Percentiles rank a stretch among this genome's conserved stretches.
Evolutionary conservation across 2,888 invertebrate species (phyloP).

Genomic region (Schizotus pectinicornis): DNA sequence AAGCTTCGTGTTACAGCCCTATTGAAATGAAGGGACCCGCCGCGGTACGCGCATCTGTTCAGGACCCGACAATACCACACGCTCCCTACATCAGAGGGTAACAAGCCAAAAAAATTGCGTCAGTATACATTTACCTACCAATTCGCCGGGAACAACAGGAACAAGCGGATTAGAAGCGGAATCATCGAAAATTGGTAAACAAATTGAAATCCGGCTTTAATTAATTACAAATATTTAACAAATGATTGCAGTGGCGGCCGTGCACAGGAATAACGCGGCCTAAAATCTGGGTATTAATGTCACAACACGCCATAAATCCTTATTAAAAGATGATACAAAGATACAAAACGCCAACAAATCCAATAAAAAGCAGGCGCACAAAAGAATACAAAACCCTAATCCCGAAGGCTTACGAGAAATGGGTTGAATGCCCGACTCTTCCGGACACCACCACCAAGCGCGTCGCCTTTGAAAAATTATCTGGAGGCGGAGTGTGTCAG

Average conservation of each 20-base stretch:
- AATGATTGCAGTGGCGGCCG: conserved; percentile 9
- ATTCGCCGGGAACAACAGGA: not conserved
- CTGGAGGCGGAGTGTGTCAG: too few species aligned
- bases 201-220: conserved; percentile 5
- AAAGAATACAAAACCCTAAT: conserved; percentile 49
- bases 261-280: conserved; percentile 12
- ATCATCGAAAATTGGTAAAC: not conserved
- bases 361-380: conserved; percentile 51
- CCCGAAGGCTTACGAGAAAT: conserved; percentile 35
- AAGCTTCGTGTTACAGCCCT: conserved; percentile 42
- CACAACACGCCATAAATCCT: conserved; percentile 56
- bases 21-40: conserved; percentile 30
- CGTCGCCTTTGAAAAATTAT: too few species aligned
- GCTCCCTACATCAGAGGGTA: too few species aligned
- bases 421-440: conserved; percentile 26
- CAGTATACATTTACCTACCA: not conserved
- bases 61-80: conserved; percentile 3
- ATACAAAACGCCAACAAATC: conserved; percentile 51
- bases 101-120: not conserved
- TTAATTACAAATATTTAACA: conserved; percentile 20
- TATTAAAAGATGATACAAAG: conserved; percentile 53
- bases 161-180: not conserved
- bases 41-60: conserved; percentile 27
- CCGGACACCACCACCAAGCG: conserved; percentile 9
- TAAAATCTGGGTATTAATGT: conserved; percentile 52